phyloP scores from a whole-genome alignment of 1,140 invertebrate genomes.

The Acromyrmex echinatior region DNA sequence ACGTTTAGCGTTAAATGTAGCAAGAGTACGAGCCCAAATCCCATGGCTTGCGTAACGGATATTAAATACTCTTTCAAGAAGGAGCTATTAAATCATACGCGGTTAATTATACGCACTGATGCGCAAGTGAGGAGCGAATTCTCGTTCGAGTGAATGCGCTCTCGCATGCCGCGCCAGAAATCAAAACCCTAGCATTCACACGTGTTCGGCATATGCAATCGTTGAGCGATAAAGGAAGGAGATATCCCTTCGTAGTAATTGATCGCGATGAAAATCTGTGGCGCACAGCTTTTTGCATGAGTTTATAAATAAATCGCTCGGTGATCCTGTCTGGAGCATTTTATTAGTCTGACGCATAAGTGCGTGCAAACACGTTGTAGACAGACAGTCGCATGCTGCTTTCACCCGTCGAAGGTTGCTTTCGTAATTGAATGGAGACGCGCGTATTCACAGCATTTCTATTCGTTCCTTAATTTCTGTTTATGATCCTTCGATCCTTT shows the following conservation, averaged over 20 bases:
- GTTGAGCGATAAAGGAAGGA: background rate
- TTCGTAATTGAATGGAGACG: constrained; percentile 22
- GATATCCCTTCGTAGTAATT: constrained; percentile 44
- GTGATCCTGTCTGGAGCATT: constrained; percentile 41
- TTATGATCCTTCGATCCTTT: background rate
- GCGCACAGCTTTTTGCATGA: constrained; percentile 36
- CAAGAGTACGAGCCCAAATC: background rate
- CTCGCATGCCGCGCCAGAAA: constrained; percentile 22
- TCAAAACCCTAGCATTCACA: constrained; percentile 56
- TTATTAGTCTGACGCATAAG: constrained; percentile 49
- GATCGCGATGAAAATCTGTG: constrained; percentile 39
- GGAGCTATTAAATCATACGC: background rate
- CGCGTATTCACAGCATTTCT: background rate
- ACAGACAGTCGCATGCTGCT: constrained; percentile 24
- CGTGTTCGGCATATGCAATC: constrained; percentile 54
- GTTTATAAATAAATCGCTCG: constrained; percentile 55
- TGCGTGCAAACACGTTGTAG: constrained; percentile 11
- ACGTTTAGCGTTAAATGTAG: background rate
- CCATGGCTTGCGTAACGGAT: constrained; percentile 1
- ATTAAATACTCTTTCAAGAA: background rate
- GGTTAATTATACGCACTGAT: constrained; percentile 2
- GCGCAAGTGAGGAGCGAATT: constrained; percentile 2
- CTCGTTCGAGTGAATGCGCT: background rate
- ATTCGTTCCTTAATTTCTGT: background rate
- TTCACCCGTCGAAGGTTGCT: constrained; percentile 55